Percentiles rank a stretch among this genome's conserved stretches.
These are phyloP conservation scores for Bellardia bayeri DNA, from an alignment of 2,888 invertebrate species.

Conservation along the genomic window DNA sequence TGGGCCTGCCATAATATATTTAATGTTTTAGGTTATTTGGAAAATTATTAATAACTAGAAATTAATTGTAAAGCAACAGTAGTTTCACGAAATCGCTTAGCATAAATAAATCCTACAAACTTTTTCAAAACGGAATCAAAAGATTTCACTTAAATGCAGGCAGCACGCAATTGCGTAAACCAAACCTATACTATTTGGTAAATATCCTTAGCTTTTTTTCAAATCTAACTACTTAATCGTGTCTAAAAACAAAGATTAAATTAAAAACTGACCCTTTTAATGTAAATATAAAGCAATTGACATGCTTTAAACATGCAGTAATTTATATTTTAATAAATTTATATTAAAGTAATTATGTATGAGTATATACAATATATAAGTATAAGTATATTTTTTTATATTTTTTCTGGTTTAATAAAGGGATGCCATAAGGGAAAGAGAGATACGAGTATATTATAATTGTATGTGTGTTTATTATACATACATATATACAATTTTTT, in stretches of 20 bases:
- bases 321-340: conserved; percentile 9
- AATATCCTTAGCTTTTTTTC: no score
- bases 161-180: no score
- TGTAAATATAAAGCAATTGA: not conserved
- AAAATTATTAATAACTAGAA: no score
- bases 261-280: conserved; percentile 35
- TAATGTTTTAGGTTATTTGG: no score
- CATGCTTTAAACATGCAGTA: conserved; percentile 55
- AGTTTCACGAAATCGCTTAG: no score
- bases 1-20: no score
- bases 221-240: no score
- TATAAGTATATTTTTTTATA: not conserved
- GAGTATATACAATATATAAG: conserved; percentile 14
- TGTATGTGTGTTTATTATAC: conserved; percentile 15
- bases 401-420: not conserved
- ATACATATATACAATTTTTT: conserved; percentile 21
- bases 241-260: not conserved
- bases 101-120: no score
- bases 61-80: no score
- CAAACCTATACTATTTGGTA: no score
- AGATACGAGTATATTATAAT: not conserved
- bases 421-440: conserved; percentile 41
- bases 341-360: not conserved
- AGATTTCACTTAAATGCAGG: no score
- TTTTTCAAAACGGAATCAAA: no score